phyloP scores from a whole-genome alignment of 2,888 invertebrate genomes.

The Tetheella fluctuosa region DNA sequence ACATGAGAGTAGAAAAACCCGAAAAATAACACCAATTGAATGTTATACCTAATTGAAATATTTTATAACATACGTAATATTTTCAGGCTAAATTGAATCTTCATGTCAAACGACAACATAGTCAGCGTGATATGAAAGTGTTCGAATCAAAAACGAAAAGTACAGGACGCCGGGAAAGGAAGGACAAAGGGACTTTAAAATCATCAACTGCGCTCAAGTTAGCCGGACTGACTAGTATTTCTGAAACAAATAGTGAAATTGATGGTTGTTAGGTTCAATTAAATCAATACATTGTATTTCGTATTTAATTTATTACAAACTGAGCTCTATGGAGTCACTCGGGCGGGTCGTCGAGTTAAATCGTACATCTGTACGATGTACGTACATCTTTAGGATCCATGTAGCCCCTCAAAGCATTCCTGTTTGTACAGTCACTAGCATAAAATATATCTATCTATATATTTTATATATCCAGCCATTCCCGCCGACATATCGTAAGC shows the following conservation, averaged over 20 bases:
- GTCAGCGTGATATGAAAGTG: constrained; percentile 26
- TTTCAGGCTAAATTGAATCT: constrained; percentile 61
- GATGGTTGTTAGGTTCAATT: constrained; percentile 7
- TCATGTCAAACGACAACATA: constrained; percentile 61
- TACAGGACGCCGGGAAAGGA: constrained; percentile 62
- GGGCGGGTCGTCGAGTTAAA: too few species aligned
- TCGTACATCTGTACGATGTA: too few species aligned
- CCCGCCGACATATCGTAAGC: too few species aligned
- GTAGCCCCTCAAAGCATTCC: too few species aligned
- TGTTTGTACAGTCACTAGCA: too few species aligned
- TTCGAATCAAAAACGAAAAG: constrained; percentile 44
- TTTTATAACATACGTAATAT: neutral
- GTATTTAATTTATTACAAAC: neutral
- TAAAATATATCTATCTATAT: too few species aligned
- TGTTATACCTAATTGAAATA: too few species aligned
- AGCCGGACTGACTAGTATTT: constrained; percentile 46
- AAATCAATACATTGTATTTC: neutral
- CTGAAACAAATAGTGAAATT: constrained; percentile 21
- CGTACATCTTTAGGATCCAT: too few species aligned
- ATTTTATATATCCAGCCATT: too few species aligned
- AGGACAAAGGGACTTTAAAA: constrained; percentile 60
- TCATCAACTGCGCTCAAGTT: constrained; percentile 62
- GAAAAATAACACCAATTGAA: too few species aligned
- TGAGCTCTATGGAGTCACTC: neutral
- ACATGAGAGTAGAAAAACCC: too few species aligned